A percentile compares a stretch with the other conserved stretches of the same genome.
Conservation (phyloP, 1,140 invertebrate species). For the Chionoecetes opilio region DNA sequence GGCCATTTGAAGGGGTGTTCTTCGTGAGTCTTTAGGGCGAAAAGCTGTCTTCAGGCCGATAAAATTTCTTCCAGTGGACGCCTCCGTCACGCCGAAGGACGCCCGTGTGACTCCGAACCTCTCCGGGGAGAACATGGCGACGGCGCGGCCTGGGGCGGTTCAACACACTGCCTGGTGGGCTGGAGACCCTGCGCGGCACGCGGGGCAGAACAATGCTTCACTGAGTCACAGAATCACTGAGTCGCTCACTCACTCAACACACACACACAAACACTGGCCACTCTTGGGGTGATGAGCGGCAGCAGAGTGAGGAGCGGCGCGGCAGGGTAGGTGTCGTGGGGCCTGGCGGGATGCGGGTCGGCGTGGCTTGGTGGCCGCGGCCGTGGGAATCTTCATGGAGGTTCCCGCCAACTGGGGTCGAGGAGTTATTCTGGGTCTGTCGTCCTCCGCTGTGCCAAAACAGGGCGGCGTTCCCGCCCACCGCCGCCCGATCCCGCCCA, state of each 20-base stretch:
- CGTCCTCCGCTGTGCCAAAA: conserved; percentile 62
- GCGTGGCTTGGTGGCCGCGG: not conserved
- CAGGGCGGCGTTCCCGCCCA: conserved; percentile 45
- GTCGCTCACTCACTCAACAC: not conserved
- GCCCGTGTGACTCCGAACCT: conserved; percentile 30
- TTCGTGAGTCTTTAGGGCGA: conserved; percentile 21
- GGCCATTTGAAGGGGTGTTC: conserved; percentile 65
- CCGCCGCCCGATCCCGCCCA: conserved; percentile 42
- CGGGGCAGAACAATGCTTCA: not conserved
- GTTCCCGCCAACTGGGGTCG: conserved; percentile 53
- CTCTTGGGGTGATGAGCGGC: not conserved
- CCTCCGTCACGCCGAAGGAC: conserved; percentile 57
- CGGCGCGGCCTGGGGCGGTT: not conserved
- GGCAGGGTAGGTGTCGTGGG: not conserved
- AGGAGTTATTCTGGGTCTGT: conserved; percentile 60
- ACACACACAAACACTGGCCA: not conserved
- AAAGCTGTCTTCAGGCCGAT: conserved; percentile 71
- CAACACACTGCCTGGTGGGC: not conserved
- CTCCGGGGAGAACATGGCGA: conserved; percentile 70
- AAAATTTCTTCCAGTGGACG: conserved; percentile 52
- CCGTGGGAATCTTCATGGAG: conserved; percentile 44
- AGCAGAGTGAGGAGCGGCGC: too few relatives aligned
- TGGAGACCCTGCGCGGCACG: not conserved
- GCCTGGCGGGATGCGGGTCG: not conserved
- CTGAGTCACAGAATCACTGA: not conserved